Evolutionary conservation across 2,797 vertebrate genomes (phyloP), one percentile per base, ranked within the genome.

Genomic region (Agapornis canus): DNA sequence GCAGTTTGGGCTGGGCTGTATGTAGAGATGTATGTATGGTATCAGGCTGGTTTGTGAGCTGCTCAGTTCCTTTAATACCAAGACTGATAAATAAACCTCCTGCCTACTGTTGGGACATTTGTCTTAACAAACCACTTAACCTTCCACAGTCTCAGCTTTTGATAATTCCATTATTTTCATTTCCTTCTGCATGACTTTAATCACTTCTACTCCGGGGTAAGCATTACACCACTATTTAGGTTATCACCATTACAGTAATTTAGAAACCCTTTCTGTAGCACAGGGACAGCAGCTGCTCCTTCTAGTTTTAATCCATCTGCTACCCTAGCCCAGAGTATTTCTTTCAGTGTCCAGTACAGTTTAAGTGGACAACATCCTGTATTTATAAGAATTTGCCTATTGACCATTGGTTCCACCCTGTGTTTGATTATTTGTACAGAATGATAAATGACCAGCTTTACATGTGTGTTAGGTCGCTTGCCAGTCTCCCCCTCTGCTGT

Each of bases 401-500:
- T 66, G 31, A 56, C 13, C 7, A 10, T 18, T 51, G 47, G 8
- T 82, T 68, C 23, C 27, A 59, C 19, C 16, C 59, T 40, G 9
- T 40, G 51, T 86, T 92, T 82, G 14, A 32, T 43, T 76, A 19
- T 47, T 37, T 25, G 8, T 43, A 79, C 42, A 63, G 48, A 61
- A 57, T 40, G 51, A 89, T 40, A 31, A 79, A 92, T 82, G 18
- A 66, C 4, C 11, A 25, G 10, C 10, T 70, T 61, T 43, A 40
- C 40, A 82, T 19, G 47, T 12, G 13, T 17, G 13, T 69, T 72
- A 17, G 11, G 9, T 29, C 0, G 0, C 17, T 66, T 72, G 63
- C 70, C 83, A 69, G 27, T n/a, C 23, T 78, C 9, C 29, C 20
- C 7, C 42, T 84, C 40, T 49, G 52, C 23, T 0, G 0, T 66